Base-by-base conservation (phyloP, 2,113 vertebrate species). In the Rhizomys pruinosus region DNA sequence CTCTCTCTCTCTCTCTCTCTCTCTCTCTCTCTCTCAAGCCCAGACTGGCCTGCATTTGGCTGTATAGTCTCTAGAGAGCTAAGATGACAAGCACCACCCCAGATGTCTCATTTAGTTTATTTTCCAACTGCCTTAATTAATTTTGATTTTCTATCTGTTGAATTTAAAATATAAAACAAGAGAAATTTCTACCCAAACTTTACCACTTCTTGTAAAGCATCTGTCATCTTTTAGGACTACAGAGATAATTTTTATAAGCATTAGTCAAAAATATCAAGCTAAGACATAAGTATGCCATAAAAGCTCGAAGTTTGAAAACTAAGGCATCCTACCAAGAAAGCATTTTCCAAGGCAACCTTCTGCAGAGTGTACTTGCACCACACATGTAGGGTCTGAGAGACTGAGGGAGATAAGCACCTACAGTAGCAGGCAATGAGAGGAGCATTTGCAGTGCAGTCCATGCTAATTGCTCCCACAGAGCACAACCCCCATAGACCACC, bases 161-260 rank as follows among this genome's bases (percentile, higher is more conserved):
- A 93, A 20, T 89, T 94, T 88, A 78, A 84, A 87, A 68, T 32
- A 68, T 66, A 94, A 80, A 87, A 77, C 39, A 55, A 64, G 13
- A 92, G 10, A 16, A 84, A 20, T n/a, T 63, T 63, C 68, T 37
- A 78, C 3, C 69, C 2, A 68, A 81, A 34, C 47, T 69, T 44
- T 34, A 34, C 5, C 4, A 69, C 10, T 74, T 81, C 68, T 11
- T 55, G 80, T 66, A 77, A 87, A 63, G 23, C 34, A 61, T 47
- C 66, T 71, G 22, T 34, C 80, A 9, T 11, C 34, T 63, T 86
- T 87, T 77, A 69, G 19, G 20, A 81, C 57, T 47, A 84, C 32
- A 71, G 64, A 90, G 55, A 9, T 3, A 89, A 80, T 15, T 84
- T 39, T 82, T 78, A 44, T 74, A 85, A 88, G 34, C 2, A 39